These are phyloP conservation scores for Troilus luridus DNA, from an alignment of 2,888 invertebrate genomes.

Conservation along the genomic window DNA sequence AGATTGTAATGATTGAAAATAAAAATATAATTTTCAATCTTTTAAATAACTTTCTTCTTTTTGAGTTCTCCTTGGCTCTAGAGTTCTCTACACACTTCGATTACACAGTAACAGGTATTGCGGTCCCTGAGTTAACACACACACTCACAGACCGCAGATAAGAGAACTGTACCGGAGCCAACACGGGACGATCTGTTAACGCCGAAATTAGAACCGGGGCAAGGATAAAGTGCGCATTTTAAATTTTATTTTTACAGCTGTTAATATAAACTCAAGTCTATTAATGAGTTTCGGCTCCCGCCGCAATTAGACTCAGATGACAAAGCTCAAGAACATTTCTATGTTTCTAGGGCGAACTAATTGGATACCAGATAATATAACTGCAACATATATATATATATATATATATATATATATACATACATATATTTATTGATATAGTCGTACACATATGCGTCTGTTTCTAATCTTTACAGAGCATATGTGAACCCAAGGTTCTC, in stretches of 20 bases:
- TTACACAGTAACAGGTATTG: neutral
- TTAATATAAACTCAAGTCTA: neutral
- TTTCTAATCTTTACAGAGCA: too few relatives aligned
- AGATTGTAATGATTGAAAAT: too few relatives aligned
- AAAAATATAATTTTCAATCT: too few relatives aligned
- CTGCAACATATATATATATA: neutral
- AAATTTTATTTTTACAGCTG: constrained; percentile 33
- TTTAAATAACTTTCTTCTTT: too few relatives aligned
- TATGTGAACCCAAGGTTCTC: too few relatives aligned
- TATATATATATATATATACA: too few relatives aligned
- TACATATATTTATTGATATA: too few relatives aligned
- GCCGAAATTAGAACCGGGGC: neutral
- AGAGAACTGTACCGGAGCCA: neutral
- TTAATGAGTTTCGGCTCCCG: constrained; percentile 4
- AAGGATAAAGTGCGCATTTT: constrained; percentile 23
- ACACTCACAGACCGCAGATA: neutral
- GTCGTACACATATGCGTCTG: too few relatives aligned
- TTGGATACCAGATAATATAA: neutral
- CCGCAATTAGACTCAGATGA: neutral
- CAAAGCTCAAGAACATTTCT: neutral
- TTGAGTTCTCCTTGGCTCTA: too few relatives aligned
- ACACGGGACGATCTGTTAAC: neutral
- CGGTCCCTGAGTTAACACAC: neutral
- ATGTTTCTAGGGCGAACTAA: neutral
- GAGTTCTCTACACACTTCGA: neutral